Evolutionary conservation across 2,797 vertebrate species (phyloP).

Genomic region (Neosilurus hyrtlii): DNA sequence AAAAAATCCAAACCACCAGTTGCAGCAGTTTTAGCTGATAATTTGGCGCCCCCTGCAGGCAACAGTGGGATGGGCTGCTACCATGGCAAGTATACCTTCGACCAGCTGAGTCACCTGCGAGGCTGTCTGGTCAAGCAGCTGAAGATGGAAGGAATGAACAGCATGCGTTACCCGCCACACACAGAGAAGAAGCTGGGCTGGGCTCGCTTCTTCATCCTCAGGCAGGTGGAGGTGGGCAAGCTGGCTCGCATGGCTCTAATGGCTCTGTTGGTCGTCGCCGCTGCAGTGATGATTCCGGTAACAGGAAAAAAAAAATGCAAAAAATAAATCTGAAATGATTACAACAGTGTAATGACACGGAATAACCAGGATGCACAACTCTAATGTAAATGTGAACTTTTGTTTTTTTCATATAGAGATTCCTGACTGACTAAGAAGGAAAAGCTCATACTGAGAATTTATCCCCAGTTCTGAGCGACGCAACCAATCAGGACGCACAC

Average conservation of each 20-base stretch:
- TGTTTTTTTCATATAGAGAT: conserved; percentile 27
- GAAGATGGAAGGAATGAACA: conserved; percentile 76
- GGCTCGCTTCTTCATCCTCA: conserved; percentile 75
- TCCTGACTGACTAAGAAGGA: conserved; percentile 38
- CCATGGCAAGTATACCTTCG: conserved; percentile 81
- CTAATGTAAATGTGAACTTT: neutral
- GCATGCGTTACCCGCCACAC: conserved; percentile 81
- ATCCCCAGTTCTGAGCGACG: conserved; percentile 1
- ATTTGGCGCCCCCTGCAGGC: conserved; percentile 66
- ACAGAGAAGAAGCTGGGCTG: conserved; percentile 71
- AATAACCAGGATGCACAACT: neutral
- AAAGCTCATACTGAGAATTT: conserved; percentile 2
- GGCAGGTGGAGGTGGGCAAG: conserved; percentile 61
- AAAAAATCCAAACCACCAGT: neutral
- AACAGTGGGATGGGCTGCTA: conserved; percentile 91
- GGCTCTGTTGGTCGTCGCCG: conserved; percentile 61
- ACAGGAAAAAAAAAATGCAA: neutral
- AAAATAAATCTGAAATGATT: neutral
- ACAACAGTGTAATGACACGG: neutral
- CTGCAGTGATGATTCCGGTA: conserved; percentile 68
- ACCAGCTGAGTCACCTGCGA: conserved; percentile 84
- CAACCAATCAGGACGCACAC: neutral
- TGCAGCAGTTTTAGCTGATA: neutral
- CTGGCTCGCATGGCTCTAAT: conserved; percentile 63
- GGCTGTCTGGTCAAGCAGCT: conserved; percentile 84